Evolutionary conservation across 2,888 invertebrate species (phyloP).

Genomic region (Oegoconia quadripuncta): DNA sequence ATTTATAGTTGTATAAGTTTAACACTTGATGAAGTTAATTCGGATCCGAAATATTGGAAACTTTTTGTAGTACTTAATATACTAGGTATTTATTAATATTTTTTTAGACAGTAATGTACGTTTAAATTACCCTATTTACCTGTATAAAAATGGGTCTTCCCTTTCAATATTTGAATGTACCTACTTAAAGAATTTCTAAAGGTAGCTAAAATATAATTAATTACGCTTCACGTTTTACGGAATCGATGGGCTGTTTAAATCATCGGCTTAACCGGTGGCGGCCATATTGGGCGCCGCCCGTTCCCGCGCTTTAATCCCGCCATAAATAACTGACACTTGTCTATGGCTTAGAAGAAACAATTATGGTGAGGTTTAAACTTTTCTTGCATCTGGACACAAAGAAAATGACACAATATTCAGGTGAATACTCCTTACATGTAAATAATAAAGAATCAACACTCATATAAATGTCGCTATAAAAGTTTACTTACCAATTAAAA

Average conservation of each 20-base stretch:
- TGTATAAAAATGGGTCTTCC: not conserved
- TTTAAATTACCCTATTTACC: not conserved
- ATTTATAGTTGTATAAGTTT: too few species aligned
- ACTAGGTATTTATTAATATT: too few species aligned
- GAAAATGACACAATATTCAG: not conserved
- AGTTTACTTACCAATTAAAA: too few species aligned
- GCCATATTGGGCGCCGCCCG: constrained; percentile 53
- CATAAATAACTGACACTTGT: constrained; percentile 63
- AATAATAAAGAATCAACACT: too few species aligned
- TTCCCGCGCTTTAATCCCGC: constrained; percentile 54
- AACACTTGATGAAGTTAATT: too few species aligned
- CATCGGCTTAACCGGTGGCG: constrained; percentile 56
- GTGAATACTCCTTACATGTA: too few species aligned
- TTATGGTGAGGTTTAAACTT: not conserved
- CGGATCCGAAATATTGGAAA: too few species aligned
- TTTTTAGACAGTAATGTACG: not conserved
- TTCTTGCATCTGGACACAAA: too few species aligned
- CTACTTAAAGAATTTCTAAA: constrained; percentile 37
- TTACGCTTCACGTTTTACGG: constrained; percentile 47
- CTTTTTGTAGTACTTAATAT: too few species aligned
- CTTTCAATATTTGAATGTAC: constrained; percentile 22
- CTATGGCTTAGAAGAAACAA: constrained; percentile 42
- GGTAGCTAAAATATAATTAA: constrained; percentile 58
- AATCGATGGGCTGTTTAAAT: constrained; percentile 66
- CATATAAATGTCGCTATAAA: too few species aligned